These are phyloP conservation scores for Bradypodion pumilum DNA, from an alignment of 2,797 vertebrate species.

Conservation along the genomic window DNA sequence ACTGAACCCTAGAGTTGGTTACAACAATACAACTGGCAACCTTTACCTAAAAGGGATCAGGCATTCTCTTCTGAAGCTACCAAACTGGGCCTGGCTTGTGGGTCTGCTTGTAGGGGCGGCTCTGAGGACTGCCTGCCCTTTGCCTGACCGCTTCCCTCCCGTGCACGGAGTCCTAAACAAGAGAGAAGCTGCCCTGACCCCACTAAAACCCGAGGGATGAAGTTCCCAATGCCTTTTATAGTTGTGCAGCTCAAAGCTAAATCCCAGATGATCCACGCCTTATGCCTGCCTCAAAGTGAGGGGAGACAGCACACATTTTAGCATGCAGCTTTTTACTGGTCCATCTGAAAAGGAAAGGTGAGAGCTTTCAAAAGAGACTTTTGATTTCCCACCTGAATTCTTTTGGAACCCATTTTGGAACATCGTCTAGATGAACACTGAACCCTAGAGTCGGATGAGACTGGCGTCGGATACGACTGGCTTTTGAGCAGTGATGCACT, in stretches of 20 bases:
- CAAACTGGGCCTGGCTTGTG: no score
- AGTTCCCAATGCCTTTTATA: neutral
- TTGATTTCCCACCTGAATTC: neutral
- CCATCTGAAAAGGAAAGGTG: neutral
- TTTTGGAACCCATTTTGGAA: neutral
- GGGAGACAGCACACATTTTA: neutral
- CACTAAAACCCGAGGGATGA: neutral
- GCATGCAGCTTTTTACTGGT: neutral
- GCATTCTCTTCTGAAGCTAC: no score
- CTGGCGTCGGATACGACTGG: no score
- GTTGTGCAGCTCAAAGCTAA: neutral
- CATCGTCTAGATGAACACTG: no score
- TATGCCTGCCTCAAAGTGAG: neutral
- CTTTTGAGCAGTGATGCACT: no score
- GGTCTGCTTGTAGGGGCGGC: no score
- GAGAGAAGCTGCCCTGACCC: neutral
- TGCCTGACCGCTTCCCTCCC: no score
- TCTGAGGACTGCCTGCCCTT: no score
- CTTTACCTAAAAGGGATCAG: no score
- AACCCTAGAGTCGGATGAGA: no score
- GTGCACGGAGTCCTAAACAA: neutral
- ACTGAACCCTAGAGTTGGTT: no score
- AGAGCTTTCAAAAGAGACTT: neutral
- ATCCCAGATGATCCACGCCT: neutral
- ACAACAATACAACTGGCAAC: no score